phyloP scores from a whole-genome alignment of 2,888 invertebrate genomes.

The Perdita meconis region DNA sequence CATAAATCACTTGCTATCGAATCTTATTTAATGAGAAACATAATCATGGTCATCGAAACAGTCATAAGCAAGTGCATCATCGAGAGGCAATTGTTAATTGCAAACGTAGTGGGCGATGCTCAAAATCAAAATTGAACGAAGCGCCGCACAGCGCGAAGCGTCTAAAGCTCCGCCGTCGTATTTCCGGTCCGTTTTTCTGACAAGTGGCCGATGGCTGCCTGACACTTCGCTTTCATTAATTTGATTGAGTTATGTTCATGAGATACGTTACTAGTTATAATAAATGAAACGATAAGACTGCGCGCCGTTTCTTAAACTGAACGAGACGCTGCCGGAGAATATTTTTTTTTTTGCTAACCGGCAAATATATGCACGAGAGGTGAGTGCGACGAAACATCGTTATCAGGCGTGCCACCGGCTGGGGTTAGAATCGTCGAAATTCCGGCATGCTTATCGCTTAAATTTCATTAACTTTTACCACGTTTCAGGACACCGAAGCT shows the following conservation, averaged over 20 bases:
- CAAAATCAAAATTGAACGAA: conserved; percentile 6
- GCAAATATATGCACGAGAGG: conserved; percentile 67
- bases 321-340: conserved; percentile 3
- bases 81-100: too few relatives aligned
- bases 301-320: conserved; percentile 14
- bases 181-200: conserved; percentile 63
- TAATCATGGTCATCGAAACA: not conserved
- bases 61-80: too few relatives aligned
- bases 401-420: conserved; percentile 70
- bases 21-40: conserved; percentile 9
- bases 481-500: conserved; percentile 54
- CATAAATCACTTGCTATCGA: conserved; percentile 1
- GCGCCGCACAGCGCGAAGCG: conserved; percentile 37
- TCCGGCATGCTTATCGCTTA: conserved; percentile 17
- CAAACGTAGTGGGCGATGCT: too few relatives aligned
- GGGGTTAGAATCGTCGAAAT: conserved; percentile 67
- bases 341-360: conserved; percentile 24
- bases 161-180: conserved; percentile 20
- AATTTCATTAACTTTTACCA: conserved; percentile 27
- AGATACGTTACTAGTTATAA: conserved; percentile 26
- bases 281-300: conserved; percentile 42
- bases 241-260: conserved; percentile 36
- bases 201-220: conserved; percentile 67
- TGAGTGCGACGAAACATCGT: conserved; percentile 49
- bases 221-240: conserved; percentile 63